phyloP scores from a whole-genome alignment of 2,797 vertebrate genomes.

The Falco berigora region DNA sequence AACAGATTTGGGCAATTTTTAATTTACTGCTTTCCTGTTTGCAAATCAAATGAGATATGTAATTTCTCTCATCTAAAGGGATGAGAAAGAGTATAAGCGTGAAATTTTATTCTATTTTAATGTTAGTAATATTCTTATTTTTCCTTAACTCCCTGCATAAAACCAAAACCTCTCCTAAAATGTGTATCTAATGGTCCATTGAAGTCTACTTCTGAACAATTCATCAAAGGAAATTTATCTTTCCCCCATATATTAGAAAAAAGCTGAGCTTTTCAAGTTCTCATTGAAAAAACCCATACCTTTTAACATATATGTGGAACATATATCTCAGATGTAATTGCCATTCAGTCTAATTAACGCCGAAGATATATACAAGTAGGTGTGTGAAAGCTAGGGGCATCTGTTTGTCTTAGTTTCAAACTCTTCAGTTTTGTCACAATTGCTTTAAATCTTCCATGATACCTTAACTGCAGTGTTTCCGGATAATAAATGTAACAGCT shows the following conservation, averaged over 20 bases:
- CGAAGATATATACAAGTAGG: neutral
- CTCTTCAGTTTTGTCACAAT: neutral
- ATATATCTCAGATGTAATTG: neutral
- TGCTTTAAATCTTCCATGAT: conserved; percentile 6
- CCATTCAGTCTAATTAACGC: neutral
- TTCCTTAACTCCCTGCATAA: neutral
- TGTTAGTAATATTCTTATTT: neutral
- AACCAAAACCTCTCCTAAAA: neutral
- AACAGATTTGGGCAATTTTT: conserved; percentile 38
- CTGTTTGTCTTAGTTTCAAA: neutral
- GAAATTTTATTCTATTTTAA: neutral
- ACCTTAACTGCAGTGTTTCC: neutral
- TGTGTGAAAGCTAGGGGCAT: neutral
- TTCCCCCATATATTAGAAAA: neutral
- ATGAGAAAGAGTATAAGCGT: neutral
- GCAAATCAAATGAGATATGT: conserved; percentile 10
- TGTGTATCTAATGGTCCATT: neutral
- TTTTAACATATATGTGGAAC: neutral
- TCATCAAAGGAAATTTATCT: neutral
- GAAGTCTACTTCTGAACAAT: neutral
- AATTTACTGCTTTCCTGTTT: conserved; percentile 19
- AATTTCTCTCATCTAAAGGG: neutral
- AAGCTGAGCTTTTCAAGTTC: neutral
- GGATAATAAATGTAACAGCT: conserved; percentile 8
- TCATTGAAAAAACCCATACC: neutral